Evolutionary conservation across 2,888 invertebrate species (phyloP).

Genomic region (Rhyacophila evoluta): DNA sequence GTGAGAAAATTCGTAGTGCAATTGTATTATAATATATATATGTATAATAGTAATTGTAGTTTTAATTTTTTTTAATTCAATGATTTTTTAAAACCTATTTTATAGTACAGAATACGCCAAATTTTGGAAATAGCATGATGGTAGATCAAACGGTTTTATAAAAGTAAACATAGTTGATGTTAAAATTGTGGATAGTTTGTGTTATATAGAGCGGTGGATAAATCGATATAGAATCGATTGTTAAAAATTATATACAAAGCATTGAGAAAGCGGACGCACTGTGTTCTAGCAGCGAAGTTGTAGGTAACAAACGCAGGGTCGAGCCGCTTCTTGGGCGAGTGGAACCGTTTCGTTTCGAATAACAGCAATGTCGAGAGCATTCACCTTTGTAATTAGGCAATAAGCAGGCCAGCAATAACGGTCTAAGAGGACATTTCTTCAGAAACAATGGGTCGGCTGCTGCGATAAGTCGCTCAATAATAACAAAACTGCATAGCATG

Average conservation of each 20-base stretch:
- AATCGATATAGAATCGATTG: background rate
- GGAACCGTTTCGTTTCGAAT: slow-evolving; percentile 16
- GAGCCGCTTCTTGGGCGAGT: slow-evolving; percentile 18
- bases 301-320: background rate
- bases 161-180: no score
- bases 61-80: no score
- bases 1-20: no score
- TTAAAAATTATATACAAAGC: background rate
- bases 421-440: slow-evolving; percentile 37
- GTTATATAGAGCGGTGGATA: background rate
- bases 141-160: no score
- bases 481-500: no score
- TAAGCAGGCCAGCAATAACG: slow-evolving; percentile 36
- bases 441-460: slow-evolving; percentile 29
- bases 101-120: no score
- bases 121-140: no score
- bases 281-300: background rate
- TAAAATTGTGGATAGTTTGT: no score
- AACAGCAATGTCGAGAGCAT: slow-evolving; percentile 35
- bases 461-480: background rate
- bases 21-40: no score
- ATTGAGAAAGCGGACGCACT: background rate
- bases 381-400: slow-evolving; percentile 52
- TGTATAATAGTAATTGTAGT: no score
- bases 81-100: no score